Evolutionary conservation across 2,888 invertebrate genomes (phyloP).

Genomic region (Sphecodes monilicornis): DNA sequence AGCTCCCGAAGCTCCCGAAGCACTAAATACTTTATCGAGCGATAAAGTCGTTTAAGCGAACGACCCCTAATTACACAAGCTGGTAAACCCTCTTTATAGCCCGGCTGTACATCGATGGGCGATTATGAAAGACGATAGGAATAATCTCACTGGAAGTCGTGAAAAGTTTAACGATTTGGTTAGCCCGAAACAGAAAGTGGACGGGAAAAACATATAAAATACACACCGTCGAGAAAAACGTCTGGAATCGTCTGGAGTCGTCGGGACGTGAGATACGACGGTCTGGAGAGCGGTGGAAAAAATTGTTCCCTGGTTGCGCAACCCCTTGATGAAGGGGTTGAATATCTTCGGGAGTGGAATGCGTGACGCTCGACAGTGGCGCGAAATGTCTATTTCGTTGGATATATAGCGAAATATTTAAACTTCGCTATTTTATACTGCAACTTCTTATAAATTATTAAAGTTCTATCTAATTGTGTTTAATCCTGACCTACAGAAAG

Average conservation of each 20-base stretch:
- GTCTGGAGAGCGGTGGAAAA: neutral
- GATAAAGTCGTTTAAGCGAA: conserved; percentile 14
- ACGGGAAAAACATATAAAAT: neutral
- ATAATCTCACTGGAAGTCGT: neutral
- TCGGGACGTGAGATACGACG: neutral
- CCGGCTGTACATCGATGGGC: neutral
- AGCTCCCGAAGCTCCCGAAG: neutral
- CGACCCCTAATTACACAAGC: conserved; percentile 15
- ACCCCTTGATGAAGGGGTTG: neutral
- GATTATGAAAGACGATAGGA: conserved; percentile 4
- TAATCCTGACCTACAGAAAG: neutral
- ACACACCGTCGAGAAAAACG: neutral
- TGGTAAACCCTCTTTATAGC: conserved; percentile 14
- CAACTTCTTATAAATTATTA: neutral
- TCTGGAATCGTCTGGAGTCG: neutral
- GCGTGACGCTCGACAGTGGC: neutral
- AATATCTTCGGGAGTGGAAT: neutral
- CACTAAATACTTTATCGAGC: conserved; percentile 14
- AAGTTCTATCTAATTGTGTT: too few species aligned
- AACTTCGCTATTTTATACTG: neutral
- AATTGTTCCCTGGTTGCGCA: conserved; percentile 2
- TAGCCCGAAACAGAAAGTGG: neutral
- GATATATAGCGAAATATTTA: neutral
- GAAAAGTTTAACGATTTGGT: conserved; percentile 8
- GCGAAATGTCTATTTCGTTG: neutral